Percentiles rank a stretch among this genome's conserved stretches.
These are phyloP conservation scores for Chymomyza amoena DNA, from an alignment of 2,888 invertebrate genomes.

Conservation along the genomic window DNA sequence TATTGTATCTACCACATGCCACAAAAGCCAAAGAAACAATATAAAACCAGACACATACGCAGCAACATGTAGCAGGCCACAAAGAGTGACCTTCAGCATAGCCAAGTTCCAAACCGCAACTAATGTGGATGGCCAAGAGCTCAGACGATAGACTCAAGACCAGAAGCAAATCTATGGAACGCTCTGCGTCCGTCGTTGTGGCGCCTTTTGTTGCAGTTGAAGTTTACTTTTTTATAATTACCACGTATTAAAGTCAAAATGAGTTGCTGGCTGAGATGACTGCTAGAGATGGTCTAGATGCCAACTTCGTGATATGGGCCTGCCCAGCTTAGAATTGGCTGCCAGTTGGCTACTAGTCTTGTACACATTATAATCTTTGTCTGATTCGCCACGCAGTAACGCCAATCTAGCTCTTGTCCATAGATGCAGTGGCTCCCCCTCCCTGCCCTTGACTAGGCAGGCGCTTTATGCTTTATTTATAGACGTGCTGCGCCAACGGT, in stretches of 20 bases:
- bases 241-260: conserved; percentile 63
- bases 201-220: conserved; percentile 18
- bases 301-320: conserved; percentile 42
- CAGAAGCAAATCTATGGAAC: conserved; percentile 50
- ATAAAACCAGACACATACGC: background rate
- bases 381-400: conserved; percentile 59
- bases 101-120: conserved; percentile 45
- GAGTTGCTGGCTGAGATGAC: conserved; percentile 29
- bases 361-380: conserved; percentile 44
- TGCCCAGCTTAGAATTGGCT: background rate
- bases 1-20: background rate
- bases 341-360: background rate
- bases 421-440: background rate
- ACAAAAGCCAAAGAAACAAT: conserved; percentile 4
- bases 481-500: conserved; percentile 25
- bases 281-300: conserved; percentile 26
- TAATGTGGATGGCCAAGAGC: conserved; percentile 35
- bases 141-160: conserved; percentile 33
- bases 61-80: background rate
- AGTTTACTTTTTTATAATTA: conserved; percentile 65
- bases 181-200: conserved; percentile 8
- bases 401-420: conserved; percentile 19
- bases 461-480: conserved; percentile 33
- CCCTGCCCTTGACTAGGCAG: conserved; percentile 24
- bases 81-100: conserved; percentile 37